Evolutionary conservation across 2,113 vertebrate genomes (phyloP), one percentile per base, ranked within the genome.

Genomic region (Oryzias celebensis): DNA sequence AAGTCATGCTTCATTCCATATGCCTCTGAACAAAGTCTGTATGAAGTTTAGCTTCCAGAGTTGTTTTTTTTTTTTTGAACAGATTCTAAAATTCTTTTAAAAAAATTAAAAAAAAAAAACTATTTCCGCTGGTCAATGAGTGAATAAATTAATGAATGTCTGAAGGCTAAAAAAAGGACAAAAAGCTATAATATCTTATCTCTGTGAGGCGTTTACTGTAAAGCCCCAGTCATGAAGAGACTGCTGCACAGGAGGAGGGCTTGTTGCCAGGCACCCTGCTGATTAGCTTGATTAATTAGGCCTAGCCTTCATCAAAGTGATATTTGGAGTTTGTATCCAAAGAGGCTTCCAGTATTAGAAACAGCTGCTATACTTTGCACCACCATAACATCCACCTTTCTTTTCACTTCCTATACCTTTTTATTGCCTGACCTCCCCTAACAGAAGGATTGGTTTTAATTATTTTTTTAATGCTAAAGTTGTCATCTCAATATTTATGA

Each of bases 271-370:
- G 47, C 52, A 61, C 61, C 84, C 83, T 52, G 65, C 70, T 82
- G 87, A 81, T 84, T 50, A 82, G 73, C 70, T 75, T 85, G 83
- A 87, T 85, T 88, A 88, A 88, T 85, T 79, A 84, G 83, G 58
- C 72, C 64, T 28, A 71, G 71, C 78, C 71, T 76, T 71, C 75
- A 82, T 85, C 74, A 77, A 82, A 80, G 83, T 84, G 77, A 84
- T 87, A 78, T 86, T 86, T 78, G 62, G 73, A 76, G 76, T 83
- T 83, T 72, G 73, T 77, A 71, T 87, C 71, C 81, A 81, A 75
- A 77, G 57, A 73, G 63, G 60, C 56, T 43, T 53, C 66, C 48
- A 58, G 58, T 73, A 74, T 74, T 18, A 42, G 58, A 41, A 69
- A 52, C 68, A 55, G 83, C 71, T 77, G 68, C 57, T 75, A 55